Percentiles rank a stretch among this genome's conserved stretches.
phyloP scores from a whole-genome alignment of 2,113 vertebrate species.

The Nerophis lumbriciformis region DNA sequence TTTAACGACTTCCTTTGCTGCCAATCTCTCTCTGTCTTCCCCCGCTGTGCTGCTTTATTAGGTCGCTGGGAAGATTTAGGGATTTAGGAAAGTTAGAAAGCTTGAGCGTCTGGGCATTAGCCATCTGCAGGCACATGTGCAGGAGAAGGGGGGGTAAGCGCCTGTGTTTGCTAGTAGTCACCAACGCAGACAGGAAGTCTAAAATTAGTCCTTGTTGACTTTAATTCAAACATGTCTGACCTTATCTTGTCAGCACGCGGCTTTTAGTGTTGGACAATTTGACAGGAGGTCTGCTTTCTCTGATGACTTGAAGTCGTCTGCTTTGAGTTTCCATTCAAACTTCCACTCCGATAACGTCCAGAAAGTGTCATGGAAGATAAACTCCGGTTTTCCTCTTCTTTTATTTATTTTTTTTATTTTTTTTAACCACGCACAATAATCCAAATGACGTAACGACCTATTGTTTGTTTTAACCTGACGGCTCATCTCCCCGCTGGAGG shows the following conservation, averaged over 20 bases:
- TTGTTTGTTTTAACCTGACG: conserved; percentile 58
- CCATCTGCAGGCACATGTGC: conserved; percentile 59
- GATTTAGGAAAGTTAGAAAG: conserved; percentile 48
- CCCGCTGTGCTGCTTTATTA: conserved; percentile 35
- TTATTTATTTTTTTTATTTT: too few relatives aligned
- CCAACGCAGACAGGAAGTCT: conserved; percentile 51
- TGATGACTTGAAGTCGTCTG: conserved; percentile 23
- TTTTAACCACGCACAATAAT: conserved; percentile 40
- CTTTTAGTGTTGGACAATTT: conserved; percentile 29
- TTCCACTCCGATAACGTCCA: conserved; percentile 31
- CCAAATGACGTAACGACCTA: conserved; percentile 54
- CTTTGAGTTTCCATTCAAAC: conserved; percentile 38
- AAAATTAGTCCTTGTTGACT: conserved; percentile 48
- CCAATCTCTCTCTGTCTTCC: conserved; percentile 4
- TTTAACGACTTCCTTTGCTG: conserved; percentile 17
- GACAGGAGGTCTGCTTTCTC: conserved; percentile 20
- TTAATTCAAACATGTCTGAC: conserved; percentile 42
- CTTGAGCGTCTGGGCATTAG: conserved; percentile 52
- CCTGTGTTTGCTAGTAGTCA: conserved; percentile 42
- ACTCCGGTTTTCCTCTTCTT: conserved; percentile 16
- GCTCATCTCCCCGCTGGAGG: conserved; percentile 52
- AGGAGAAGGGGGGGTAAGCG: conserved; percentile 29
- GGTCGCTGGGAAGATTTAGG: conserved; percentile 41
- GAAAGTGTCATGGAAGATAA: conserved; percentile 22
- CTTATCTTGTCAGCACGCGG: conserved; percentile 51